phyloP scores from a whole-genome alignment of 1,140 invertebrate genomes.

The Drosophila jambulina region DNA sequence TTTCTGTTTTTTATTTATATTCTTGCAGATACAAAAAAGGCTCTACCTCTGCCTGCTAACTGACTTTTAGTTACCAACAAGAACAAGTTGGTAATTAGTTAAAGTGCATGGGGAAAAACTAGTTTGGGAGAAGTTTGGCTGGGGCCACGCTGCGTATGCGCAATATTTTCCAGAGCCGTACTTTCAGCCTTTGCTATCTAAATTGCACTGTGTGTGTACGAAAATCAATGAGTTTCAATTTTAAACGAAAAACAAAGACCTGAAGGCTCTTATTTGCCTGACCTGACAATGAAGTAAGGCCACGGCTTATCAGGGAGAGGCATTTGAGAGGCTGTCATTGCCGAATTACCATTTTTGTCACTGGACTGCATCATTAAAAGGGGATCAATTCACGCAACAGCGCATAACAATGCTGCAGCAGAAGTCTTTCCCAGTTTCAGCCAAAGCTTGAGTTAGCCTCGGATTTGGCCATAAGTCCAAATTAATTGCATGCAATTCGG shows the following conservation, averaged over 20 bases:
- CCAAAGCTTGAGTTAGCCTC: constrained; percentile 11
- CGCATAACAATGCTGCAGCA: constrained; percentile 31
- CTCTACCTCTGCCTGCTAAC: background rate
- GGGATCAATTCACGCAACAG: constrained; percentile 33
- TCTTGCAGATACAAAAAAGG: constrained; percentile 4
- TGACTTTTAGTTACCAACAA: constrained; percentile 1
- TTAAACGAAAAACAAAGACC: constrained; percentile 2
- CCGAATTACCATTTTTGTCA: constrained; percentile 25
- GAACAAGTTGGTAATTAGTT: constrained; percentile 49
- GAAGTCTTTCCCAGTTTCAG: constrained; percentile 14
- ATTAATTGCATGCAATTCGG: constrained; percentile 78
- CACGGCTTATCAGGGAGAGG: constrained; percentile 7
- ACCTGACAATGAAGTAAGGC: background rate
- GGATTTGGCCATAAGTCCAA: constrained; percentile 59
- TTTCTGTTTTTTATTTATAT: background rate
- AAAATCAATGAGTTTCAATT: constrained; percentile 10
- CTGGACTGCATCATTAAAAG: constrained; percentile 35
- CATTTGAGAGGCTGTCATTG: constrained; percentile 18
- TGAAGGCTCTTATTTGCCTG: background rate
- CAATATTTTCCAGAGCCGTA: background rate
- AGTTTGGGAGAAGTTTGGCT: constrained; percentile 11
- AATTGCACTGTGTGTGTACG: constrained; percentile 1
- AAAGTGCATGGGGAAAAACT: constrained; percentile 25
- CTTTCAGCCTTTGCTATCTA: background rate
- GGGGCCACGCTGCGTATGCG: constrained; percentile 11